A percentile compares a stretch with the other conserved stretches of the same genome.
These are phyloP conservation scores for Microtus montanus DNA, from an alignment of 2,113 vertebrate genomes.

Conservation along the genomic window DNA sequence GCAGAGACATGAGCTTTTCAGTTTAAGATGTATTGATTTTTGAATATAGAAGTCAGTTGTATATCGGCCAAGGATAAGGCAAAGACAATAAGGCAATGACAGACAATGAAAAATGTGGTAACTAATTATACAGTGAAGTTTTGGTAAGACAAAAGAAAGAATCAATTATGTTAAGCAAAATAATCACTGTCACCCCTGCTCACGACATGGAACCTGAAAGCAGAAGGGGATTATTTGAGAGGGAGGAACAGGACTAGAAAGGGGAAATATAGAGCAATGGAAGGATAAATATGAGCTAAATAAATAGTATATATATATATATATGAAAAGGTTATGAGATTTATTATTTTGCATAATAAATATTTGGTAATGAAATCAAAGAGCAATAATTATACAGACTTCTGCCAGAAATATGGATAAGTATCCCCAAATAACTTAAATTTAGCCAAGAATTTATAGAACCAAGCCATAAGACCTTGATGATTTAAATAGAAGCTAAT, in stretches of 20 bases:
- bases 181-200: not conserved
- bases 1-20: not conserved
- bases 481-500: not conserved
- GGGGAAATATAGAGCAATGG: not conserved
- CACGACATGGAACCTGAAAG: not conserved
- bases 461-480: not conserved
- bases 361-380: not conserved
- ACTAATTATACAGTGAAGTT: not conserved
- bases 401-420: too few relatives aligned
- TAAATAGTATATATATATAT: not conserved
- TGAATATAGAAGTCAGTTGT: not conserved
- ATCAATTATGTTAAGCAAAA: not conserved
- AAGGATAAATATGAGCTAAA: not conserved
- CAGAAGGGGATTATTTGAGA: not conserved
- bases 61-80: not conserved
- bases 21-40: not conserved
- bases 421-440: not conserved
- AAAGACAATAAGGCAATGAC: not conserved
- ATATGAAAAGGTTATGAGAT: too few relatives aligned
- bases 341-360: not conserved
- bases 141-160: not conserved
- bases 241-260: not conserved
- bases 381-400: not conserved
- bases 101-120: not conserved
- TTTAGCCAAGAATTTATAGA: not conserved